Conservation (phyloP, 2,113 vertebrate species). For the Lagopus leucura region DNA sequence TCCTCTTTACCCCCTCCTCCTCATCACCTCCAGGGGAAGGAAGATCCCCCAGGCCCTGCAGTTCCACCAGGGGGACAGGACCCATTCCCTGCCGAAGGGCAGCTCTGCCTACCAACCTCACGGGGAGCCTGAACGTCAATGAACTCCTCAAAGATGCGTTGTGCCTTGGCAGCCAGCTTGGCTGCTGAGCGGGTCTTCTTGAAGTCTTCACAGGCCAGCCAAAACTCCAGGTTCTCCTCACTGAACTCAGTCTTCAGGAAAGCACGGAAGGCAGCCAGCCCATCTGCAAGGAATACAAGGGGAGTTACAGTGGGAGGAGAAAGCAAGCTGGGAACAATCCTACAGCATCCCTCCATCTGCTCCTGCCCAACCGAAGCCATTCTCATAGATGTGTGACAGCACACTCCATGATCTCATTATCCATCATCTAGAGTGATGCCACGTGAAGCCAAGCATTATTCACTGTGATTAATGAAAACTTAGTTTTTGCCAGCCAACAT, state of each 20-base stretch:
- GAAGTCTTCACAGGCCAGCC: constrained; percentile 95
- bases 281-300: constrained; percentile 77
- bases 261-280: constrained; percentile 90
- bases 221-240: constrained; percentile 97
- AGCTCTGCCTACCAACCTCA: constrained; percentile 82
- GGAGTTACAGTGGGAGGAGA: not conserved
- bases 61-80: not conserved
- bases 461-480: not conserved
- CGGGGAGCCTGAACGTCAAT: constrained; percentile 91
- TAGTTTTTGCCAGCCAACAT: not conserved
- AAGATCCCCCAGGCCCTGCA: accelerated
- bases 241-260: constrained; percentile 97
- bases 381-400: not conserved
- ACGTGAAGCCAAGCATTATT: accelerated
- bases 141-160: constrained; percentile 93
- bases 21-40: not conserved
- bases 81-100: accelerated
- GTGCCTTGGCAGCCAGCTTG: constrained; percentile 88
- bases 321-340: not conserved
- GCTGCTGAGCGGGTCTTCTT: constrained; percentile 84
- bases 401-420: not conserved
- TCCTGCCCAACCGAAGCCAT: not conserved
- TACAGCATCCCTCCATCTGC: no score
- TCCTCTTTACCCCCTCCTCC: not conserved
- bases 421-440: not conserved